Percentiles rank a stretch among this genome's conserved stretches.
These are phyloP conservation scores for Drosophila parthenogenetica DNA, from an alignment of 2,888 invertebrate genomes.

Conservation along the genomic window DNA sequence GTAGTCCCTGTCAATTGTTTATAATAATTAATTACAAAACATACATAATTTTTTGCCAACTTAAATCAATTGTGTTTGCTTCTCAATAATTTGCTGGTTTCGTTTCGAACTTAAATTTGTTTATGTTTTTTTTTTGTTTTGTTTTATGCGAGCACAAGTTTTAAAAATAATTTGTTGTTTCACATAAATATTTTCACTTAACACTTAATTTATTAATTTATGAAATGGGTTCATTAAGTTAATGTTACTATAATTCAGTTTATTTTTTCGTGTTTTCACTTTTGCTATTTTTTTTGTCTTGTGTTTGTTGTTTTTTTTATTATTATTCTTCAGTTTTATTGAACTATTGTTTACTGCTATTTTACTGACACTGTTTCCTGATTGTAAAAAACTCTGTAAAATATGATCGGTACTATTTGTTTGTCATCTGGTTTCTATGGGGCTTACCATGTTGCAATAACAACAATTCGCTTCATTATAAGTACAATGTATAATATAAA, in stretches of 20 bases:
- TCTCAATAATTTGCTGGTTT: conserved; percentile 50
- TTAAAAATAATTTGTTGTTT: conserved; percentile 58
- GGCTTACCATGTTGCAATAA: conserved; percentile 64
- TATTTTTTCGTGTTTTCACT: conserved; percentile 54
- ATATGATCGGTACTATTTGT: conserved; percentile 80
- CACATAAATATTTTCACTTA: conserved; percentile 52
- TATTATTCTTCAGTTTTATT: conserved; percentile 43
- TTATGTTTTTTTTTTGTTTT: conserved; percentile 35
- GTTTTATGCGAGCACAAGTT: conserved; percentile 68
- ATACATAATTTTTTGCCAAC: conserved; percentile 54
- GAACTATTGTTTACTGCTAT: conserved; percentile 52
- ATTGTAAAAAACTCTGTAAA: conserved; percentile 78
- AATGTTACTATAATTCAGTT: conserved; percentile 67
- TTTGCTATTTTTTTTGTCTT: conserved; percentile 68
- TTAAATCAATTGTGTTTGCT: conserved; percentile 32
- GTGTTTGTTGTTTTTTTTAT: conserved; percentile 39
- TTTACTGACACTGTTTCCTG: conserved; percentile 33
- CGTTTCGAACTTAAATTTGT: conserved; percentile 45
- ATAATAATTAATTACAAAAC: conserved; percentile 70
- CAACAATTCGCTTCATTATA: conserved; percentile 62
- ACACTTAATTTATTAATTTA: conserved; percentile 55
- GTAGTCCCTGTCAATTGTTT: conserved; percentile 82
- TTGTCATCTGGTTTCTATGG: conserved; percentile 43
- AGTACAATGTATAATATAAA: conserved; percentile 65
- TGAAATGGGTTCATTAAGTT: conserved; percentile 40